These are phyloP conservation scores for Stramonita haemastoma DNA, from an alignment of 2,888 invertebrate genomes.

Conservation along the genomic window DNA sequence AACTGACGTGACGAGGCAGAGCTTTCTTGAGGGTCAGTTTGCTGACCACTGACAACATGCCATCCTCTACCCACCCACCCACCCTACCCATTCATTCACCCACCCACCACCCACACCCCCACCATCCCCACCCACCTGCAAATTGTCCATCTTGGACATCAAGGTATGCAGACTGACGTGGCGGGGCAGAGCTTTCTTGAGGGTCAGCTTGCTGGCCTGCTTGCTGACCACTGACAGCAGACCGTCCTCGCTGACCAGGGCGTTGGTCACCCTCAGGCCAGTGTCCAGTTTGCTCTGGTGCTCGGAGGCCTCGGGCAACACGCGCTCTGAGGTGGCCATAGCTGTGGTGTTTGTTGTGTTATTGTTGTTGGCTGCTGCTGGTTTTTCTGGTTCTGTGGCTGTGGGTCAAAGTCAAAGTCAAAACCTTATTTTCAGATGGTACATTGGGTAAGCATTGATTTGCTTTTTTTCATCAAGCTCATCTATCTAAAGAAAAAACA, in stretches of 20 bases:
- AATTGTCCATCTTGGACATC: slow-evolving; percentile 54
- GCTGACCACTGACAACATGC: slow-evolving; percentile 55
- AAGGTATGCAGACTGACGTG: slow-evolving; percentile 53
- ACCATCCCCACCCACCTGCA: slow-evolving; percentile 50
- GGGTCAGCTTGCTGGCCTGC: slow-evolving; percentile 58
- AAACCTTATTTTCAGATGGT: slow-evolving; percentile 44
- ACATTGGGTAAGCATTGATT: no score
- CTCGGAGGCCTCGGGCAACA: slow-evolving; percentile 54
- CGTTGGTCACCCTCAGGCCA: slow-evolving; percentile 55
- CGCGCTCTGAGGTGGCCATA: slow-evolving; percentile 43
- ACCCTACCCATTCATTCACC: not conserved
- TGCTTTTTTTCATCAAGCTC: no score
- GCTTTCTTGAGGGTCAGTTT: slow-evolving; percentile 56
- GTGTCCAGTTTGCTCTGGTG: slow-evolving; percentile 61
- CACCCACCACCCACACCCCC: slow-evolving; percentile 46
- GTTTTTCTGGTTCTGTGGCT: slow-evolving; percentile 44
- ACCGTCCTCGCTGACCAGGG: slow-evolving; percentile 58
- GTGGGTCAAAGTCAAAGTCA: slow-evolving; percentile 55
- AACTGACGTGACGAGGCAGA: slow-evolving; percentile 55
- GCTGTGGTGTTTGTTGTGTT: no score
- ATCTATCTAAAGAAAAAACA: no score
- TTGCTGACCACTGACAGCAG: slow-evolving; percentile 55
- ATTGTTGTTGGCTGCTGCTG: slow-evolving; percentile 48
- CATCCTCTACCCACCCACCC: slow-evolving; percentile 53
- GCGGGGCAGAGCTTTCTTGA: slow-evolving; percentile 56